Percentiles rank a stretch among this genome's conserved stretches.
phyloP scores from a whole-genome alignment of 2,888 invertebrate genomes.

The Cylindroiulus punctatus region DNA sequence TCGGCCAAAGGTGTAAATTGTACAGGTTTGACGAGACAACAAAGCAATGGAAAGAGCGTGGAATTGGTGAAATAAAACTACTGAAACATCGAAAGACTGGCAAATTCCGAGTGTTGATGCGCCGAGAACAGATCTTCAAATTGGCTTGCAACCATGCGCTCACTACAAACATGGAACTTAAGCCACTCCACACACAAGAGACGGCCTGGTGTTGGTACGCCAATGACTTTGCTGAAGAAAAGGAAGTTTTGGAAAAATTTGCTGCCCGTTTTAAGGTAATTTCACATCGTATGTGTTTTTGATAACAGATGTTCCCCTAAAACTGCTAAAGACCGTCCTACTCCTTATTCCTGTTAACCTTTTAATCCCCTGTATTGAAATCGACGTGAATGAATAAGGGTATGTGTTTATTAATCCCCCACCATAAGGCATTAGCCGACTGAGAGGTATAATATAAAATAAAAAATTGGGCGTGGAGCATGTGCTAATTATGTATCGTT shows the following conservation, averaged over 20 bases:
- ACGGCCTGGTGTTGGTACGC: slow-evolving; percentile 64
- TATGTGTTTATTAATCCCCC: too few species aligned
- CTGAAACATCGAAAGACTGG: slow-evolving; percentile 77
- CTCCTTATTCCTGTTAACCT: too few species aligned
- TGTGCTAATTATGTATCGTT: too few species aligned
- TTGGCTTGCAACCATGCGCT: slow-evolving; percentile 65
- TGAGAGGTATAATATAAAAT: too few species aligned
- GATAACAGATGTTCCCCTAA: neutral
- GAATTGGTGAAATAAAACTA: slow-evolving; percentile 89
- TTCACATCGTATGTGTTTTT: neutral
- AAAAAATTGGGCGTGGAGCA: too few species aligned
- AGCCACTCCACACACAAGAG: slow-evolving; percentile 61
- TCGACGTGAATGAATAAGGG: too few species aligned
- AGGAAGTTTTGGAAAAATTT: slow-evolving; percentile 74
- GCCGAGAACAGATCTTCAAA: slow-evolving; percentile 76
- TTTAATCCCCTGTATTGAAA: too few species aligned
- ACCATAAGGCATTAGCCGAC: too few species aligned
- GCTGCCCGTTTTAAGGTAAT: slow-evolving; percentile 79
- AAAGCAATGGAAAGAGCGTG: slow-evolving; percentile 95
- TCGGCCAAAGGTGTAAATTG: slow-evolving; percentile 77
- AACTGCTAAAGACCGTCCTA: too few species aligned
- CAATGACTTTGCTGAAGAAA: slow-evolving; percentile 65
- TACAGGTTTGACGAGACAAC: slow-evolving; percentile 76
- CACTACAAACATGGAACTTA: slow-evolving; percentile 61
- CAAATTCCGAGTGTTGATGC: slow-evolving; percentile 79